Base-by-base conservation (phyloP, 1,140 invertebrate genomes). In the Platorchestia sp. region DNA sequence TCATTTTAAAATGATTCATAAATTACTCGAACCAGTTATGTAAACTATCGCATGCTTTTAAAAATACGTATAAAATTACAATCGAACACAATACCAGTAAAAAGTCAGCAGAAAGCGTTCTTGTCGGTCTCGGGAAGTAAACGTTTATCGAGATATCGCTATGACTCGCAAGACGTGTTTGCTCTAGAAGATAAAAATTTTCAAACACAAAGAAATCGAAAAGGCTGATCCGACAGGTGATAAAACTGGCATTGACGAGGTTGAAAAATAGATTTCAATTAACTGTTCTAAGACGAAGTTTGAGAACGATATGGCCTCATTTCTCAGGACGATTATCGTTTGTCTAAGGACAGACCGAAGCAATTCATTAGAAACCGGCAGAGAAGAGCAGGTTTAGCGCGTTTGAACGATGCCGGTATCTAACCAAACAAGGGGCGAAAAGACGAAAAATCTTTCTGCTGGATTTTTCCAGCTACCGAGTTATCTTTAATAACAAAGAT, bases 401-500 rank as follows among this genome's bases (percentile, higher is more conserved):
- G 7, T 43, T 42, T 36, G 41, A 43, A 16, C 27, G n/a, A 42
- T 6, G n/a, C 42, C 27, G 41, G 87, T 43, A 10, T 44, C 87
- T 89, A 19, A 36, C 43, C 87, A 42, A 36, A 89, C 59, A 44
- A 5, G 22, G 3, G 87, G 41, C n/a, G 27, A 89, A 44, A 27
- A 89, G 87, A 43, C 87, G 1, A 89, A 89, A 42, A 44, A 89
- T 89, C 22, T 42, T 89, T 42, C 36, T 44, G 3, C 43, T 14
- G 14, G 3, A 89, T 89, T 27, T 44, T 93, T 93, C 22, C 91
- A 93, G 40, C 44, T 0, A 45, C 45, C 91, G 0, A 45, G 10
- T 47, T 47, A 93, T 93, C 45, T 42, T 93, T 45, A 93, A 93
- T 93, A 93, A 47, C 91, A 47, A 93, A 45, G 91, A 45, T 45